These are phyloP conservation scores for Agelas oroides DNA, from an alignment of 37 sponge, comb jelly and placozoan genomes.

Conservation along the genomic window DNA sequence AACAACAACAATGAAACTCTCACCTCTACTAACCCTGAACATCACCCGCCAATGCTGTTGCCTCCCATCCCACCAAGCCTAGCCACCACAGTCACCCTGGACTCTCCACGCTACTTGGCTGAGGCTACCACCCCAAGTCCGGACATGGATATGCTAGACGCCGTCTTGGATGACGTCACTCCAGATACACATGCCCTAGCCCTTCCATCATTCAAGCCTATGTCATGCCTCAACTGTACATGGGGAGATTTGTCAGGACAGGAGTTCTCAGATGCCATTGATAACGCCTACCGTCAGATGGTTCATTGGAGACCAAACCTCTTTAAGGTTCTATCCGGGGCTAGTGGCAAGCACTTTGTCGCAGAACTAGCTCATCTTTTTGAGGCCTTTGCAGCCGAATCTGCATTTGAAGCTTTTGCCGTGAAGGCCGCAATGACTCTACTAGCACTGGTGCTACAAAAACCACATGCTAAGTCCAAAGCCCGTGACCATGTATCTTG, in stretches of 20 bases:
- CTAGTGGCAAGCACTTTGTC: slow-evolving; percentile 15
- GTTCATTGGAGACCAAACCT: slow-evolving; percentile 36
- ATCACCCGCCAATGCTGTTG: no score
- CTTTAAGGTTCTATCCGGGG: slow-evolving; percentile 11
- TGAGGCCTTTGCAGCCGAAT: slow-evolving; percentile 9
- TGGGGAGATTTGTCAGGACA: slow-evolving; percentile 14
- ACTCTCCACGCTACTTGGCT: no score
- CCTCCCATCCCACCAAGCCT: no score
- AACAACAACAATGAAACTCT: no score
- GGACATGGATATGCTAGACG: no score
- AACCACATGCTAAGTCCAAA: slow-evolving; percentile 35
- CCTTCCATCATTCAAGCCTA: slow-evolving; percentile 7
- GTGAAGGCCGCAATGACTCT: no score
- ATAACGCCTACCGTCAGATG: slow-evolving; percentile 14
- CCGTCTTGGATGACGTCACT: not conserved
- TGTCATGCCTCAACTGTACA: not conserved
- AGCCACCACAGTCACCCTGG: no score
- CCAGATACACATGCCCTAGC: no score
- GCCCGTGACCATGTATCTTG: slow-evolving; percentile 10
- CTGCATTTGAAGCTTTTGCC: no score
- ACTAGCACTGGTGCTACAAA: slow-evolving; percentile 25
- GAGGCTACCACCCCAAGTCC: no score
- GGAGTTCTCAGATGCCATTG: slow-evolving; percentile 9
- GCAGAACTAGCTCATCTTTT: slow-evolving; percentile 17
- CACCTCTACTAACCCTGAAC: no score